These are phyloP conservation scores for Hydropotes inermis DNA, from an alignment of 2,113 vertebrate genomes.

Conservation along the genomic window DNA sequence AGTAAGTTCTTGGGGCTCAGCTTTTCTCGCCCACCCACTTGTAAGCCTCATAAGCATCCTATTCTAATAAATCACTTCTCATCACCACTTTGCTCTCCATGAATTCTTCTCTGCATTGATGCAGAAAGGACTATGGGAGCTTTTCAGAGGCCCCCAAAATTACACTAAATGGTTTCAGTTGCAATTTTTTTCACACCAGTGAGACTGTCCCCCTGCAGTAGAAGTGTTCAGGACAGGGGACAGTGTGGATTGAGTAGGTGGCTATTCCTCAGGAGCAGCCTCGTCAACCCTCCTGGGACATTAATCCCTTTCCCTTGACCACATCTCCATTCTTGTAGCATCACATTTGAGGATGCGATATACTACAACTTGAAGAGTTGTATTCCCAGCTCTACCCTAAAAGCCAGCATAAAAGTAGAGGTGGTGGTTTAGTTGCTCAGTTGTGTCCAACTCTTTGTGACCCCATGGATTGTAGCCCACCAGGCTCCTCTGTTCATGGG, in stretches of 20 bases:
- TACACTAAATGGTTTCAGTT: background rate
- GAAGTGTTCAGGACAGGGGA: background rate
- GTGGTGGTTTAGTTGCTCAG: background rate
- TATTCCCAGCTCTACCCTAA: background rate
- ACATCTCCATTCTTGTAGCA: background rate
- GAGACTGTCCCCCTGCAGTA: background rate
- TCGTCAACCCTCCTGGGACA: background rate
- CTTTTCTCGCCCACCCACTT: background rate
- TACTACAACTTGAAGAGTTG: background rate
- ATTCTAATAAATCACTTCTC: background rate
- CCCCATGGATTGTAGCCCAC: background rate
- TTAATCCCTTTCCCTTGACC: background rate
- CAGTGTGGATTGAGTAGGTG: background rate
- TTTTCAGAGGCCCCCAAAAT: background rate
- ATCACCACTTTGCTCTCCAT: background rate
- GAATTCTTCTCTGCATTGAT: background rate
- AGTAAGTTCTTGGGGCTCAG: background rate
- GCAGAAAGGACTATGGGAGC: background rate
- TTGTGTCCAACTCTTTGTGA: background rate
- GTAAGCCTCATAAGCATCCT: background rate
- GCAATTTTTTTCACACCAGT: background rate
- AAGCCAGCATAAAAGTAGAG: background rate
- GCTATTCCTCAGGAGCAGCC: background rate
- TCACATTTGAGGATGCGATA: background rate
- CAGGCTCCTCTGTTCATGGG: background rate